A percentile compares a stretch with the other conserved stretches of the same genome.
Conservation (phyloP, 2,797 vertebrate genomes). For the Atherinosoma microstoma region DNA sequence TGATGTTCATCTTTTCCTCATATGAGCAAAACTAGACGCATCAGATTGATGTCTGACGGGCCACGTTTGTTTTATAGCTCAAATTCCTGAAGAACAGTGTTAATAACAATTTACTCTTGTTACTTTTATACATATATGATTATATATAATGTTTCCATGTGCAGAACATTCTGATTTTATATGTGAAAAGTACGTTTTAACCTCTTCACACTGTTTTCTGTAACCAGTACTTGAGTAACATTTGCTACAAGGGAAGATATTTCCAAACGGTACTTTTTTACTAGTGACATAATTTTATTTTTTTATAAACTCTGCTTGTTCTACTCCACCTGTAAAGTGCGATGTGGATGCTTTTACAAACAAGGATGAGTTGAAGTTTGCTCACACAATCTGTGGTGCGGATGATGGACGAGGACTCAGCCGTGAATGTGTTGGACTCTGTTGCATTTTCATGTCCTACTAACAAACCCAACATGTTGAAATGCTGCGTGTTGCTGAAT, state of each 20-base stretch:
- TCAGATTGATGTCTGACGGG: background rate
- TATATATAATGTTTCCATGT: background rate
- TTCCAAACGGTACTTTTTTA: constrained; percentile 38
- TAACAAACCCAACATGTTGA: background rate
- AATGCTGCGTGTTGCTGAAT: background rate
- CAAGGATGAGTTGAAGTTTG: constrained; percentile 11
- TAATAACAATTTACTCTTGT: constrained; percentile 2
- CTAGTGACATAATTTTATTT: constrained; percentile 73
- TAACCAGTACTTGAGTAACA: constrained; percentile 53
- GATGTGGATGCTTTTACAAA: constrained; percentile 34
- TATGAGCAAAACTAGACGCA: background rate
- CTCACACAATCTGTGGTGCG: constrained; percentile 1
- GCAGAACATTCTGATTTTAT: constrained; percentile 20
- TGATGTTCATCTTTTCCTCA: background rate
- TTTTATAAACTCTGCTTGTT: constrained; percentile 50
- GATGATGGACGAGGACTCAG: constrained; percentile 44
- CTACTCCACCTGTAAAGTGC: constrained; percentile 22
- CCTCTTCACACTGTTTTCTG: constrained; percentile 41
- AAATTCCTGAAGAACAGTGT: constrained; percentile 16
- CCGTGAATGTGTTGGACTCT: constrained; percentile 46
- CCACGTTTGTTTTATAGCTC: background rate
- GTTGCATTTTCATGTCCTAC: constrained; percentile 19
- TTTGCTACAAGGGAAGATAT: constrained; percentile 40
- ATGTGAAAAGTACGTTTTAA: constrained; percentile 43
- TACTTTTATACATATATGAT: constrained; percentile 9